Base-by-base conservation (phyloP, 30 jellyfish, hydroid and myxozoan genomes). In the Haliclystus octoradiatus region DNA sequence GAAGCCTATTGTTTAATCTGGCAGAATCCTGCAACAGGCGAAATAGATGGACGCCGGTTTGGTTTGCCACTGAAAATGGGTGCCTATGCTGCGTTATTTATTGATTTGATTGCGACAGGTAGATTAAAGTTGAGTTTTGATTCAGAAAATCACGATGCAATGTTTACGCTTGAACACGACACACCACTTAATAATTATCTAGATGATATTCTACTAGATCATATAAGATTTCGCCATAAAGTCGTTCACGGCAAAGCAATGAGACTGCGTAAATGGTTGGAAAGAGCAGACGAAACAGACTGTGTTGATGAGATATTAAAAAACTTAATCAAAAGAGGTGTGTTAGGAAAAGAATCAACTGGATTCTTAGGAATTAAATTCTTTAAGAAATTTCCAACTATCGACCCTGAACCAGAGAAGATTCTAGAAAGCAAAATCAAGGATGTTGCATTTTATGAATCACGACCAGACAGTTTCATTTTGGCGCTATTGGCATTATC, bases 11-110 rank as follows among this genome's bases (percentile, higher is more conserved):
- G 94, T 26, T 84, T 91, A 61, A 70, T 91, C 23, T 91, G 99
- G 99, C 99, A 91, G 62, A 82, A 91, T 63, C 90, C 99, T 2
- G 95, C 72, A 50, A 91, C 99, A 3, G 99, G 99, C 4, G 85
- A 91, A 33, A 87, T 91, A 29, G 95, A 91, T 64, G 99, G 99
- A 5, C 32, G 99, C 28, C 76, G 74, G 52, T 81, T 82, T 22
- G 99, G 99, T 13, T 71, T 91, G 25, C 99, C 94, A 33, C 78
- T 91, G 24, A 91, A 91, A 52, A 91, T 91, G 3, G 94, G 99
- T 3, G 95, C 93, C 1, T 91, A 50, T 65, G 99, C 99, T n/a
- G 95, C 95, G 9, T 61, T 82, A 26, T 91, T 91, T 67, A 72
- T 91, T 47, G 99, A 91, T 60, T 72, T 91, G 28, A 66, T 73